Conservation (phyloP, 2,113 vertebrate species). For the Rhabdornis inornatus region DNA sequence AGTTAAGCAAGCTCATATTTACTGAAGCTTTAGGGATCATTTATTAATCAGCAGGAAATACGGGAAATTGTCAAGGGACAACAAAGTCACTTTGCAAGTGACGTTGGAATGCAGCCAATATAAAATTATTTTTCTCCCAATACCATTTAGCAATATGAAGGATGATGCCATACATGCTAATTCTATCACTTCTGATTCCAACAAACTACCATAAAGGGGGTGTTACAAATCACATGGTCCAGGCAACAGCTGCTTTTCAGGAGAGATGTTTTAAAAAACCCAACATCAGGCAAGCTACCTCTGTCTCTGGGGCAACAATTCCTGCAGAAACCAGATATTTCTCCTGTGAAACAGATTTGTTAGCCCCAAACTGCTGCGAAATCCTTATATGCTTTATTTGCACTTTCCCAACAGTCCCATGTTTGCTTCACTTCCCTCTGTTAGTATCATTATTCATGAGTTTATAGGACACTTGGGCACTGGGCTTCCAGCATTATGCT, state of each 20-base stretch:
- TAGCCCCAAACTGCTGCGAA: neutral
- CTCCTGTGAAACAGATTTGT: constrained; percentile 10
- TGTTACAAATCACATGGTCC: neutral
- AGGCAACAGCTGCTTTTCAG: constrained; percentile 13
- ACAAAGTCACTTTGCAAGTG: neutral
- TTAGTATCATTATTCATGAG: neutral
- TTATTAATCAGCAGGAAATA: neutral
- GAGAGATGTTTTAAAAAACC: neutral
- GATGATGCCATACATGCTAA: neutral
- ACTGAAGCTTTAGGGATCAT: neutral
- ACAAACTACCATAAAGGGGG: neutral
- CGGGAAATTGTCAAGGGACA: neutral
- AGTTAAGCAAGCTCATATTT: neutral
- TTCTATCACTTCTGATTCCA: neutral
- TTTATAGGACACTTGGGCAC: neutral
- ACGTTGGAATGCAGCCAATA: neutral
- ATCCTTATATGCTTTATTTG: neutral
- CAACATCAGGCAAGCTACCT: neutral
- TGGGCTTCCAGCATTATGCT: neutral
- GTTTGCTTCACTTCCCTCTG: neutral
- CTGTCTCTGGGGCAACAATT: constrained; percentile 2
- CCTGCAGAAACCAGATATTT: constrained; percentile 31
- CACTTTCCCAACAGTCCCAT: neutral
- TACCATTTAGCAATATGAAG: neutral
- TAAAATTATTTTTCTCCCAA: neutral